A percentile compares a stretch with the other conserved stretches of the same genome.
phyloP scores from a whole-genome alignment of 2,888 invertebrate genomes.

The Rhagium mordax region DNA sequence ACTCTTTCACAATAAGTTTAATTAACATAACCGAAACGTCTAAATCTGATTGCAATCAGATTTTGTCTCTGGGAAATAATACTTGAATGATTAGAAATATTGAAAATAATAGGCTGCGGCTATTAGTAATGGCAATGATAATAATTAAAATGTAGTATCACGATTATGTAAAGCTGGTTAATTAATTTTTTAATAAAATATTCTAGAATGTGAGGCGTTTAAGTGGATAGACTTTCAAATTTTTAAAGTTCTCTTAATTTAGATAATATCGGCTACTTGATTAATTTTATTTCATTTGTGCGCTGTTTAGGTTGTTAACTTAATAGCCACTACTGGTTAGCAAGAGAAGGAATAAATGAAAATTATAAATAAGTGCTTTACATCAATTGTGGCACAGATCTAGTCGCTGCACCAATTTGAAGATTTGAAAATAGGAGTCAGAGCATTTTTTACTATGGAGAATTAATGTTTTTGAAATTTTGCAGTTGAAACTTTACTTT shows the following conservation, averaged over 20 bases:
- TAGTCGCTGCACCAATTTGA: too few species aligned
- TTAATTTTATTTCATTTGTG: neutral
- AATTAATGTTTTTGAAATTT: too few species aligned
- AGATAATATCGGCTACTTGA: neutral
- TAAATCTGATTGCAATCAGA: constrained; percentile 2
- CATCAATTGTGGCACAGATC: too few species aligned
- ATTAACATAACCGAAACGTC: constrained; percentile 12
- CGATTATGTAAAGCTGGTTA: constrained; percentile 1
- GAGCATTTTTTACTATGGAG: too few species aligned
- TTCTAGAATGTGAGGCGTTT: neutral
- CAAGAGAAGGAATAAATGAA: too few species aligned
- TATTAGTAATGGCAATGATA: constrained; percentile 5
- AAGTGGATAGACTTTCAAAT: neutral
- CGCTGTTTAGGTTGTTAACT: too few species aligned
- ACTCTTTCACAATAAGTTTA: constrained; percentile 19
- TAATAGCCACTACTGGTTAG: too few species aligned
- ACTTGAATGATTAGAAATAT: constrained; percentile 6
- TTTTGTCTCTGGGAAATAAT: constrained; percentile 8
- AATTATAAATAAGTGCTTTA: too few species aligned
- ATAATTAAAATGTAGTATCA: constrained; percentile 7
- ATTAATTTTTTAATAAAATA: constrained; percentile 3
- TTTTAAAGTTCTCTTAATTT: neutral
- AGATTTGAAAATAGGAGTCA: too few species aligned
- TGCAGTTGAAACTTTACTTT: too few species aligned
- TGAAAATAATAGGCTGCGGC: neutral